Conservation (phyloP, 2,113 vertebrate genomes). For the Antidorcas marsupialis region DNA sequence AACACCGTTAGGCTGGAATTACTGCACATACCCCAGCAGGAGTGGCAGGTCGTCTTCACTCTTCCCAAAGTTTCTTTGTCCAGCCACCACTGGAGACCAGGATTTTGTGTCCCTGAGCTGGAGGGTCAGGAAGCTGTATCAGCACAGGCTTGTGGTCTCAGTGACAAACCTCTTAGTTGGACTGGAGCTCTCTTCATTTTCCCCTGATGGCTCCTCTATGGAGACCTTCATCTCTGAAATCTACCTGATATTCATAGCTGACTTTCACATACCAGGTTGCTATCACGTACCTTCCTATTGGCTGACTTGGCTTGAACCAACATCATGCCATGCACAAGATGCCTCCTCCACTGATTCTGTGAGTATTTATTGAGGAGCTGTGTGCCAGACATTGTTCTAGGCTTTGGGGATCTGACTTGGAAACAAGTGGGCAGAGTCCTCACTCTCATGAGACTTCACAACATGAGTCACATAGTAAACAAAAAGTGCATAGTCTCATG, state of each 20-base stretch:
- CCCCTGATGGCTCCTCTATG: background rate
- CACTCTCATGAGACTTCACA: background rate
- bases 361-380: background rate
- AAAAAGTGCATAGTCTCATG: background rate
- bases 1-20: no score
- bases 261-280: background rate
- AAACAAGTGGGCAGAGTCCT: background rate
- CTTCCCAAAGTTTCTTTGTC: background rate
- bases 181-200: background rate
- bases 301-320: background rate
- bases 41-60: background rate
- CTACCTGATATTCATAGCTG: background rate
- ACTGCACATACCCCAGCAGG: background rate
- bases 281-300: background rate
- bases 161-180: background rate
- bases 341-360: background rate
- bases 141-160: background rate
- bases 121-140: background rate
- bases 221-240: background rate
- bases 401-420: background rate
- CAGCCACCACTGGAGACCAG: background rate
- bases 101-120: background rate
- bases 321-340: fast-evolving
- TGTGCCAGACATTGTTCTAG: background rate
- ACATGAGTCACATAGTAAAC: background rate